Evolutionary conservation across 2,888 invertebrate species (phyloP).

Genomic region (Nysson spinosus): DNA sequence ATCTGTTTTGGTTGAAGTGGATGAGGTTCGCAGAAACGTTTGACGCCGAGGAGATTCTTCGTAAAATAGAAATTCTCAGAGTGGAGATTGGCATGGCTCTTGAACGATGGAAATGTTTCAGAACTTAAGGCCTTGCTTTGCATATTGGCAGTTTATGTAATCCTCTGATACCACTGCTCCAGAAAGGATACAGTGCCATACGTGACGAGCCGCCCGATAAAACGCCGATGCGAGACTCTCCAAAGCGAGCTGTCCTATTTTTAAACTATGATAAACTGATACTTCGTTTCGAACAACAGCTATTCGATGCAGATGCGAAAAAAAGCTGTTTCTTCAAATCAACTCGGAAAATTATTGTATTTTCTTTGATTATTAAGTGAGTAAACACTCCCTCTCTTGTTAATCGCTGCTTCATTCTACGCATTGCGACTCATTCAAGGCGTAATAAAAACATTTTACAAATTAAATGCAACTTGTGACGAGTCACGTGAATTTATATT

Average conservation of each 20-base stretch:
- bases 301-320: not conserved
- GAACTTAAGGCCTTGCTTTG: not conserved
- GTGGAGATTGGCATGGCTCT: not conserved
- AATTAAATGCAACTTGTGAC: too few relatives aligned
- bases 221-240: constrained; percentile 1
- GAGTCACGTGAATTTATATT: too few relatives aligned
- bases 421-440: too few relatives aligned
- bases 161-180: constrained; percentile 19
- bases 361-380: not conserved
- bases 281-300: not conserved
- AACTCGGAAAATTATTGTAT: not conserved
- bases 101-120: constrained; percentile 4
- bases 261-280: constrained; percentile 14
- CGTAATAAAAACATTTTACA: too few relatives aligned
- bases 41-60: too few relatives aligned
- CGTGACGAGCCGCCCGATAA: constrained; percentile 13
- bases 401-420: too few relatives aligned
- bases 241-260: constrained; percentile 18
- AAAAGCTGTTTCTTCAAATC: too few relatives aligned
- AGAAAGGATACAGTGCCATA: constrained; percentile 18
- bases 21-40: too few relatives aligned
- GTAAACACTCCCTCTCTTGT: too few relatives aligned
- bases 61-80: not conserved
- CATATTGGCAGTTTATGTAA: constrained; percentile 43
- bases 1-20: too few relatives aligned